phyloP scores from a whole-genome alignment of 2,888 invertebrate genomes.

The Habrosyne pyritoides region DNA sequence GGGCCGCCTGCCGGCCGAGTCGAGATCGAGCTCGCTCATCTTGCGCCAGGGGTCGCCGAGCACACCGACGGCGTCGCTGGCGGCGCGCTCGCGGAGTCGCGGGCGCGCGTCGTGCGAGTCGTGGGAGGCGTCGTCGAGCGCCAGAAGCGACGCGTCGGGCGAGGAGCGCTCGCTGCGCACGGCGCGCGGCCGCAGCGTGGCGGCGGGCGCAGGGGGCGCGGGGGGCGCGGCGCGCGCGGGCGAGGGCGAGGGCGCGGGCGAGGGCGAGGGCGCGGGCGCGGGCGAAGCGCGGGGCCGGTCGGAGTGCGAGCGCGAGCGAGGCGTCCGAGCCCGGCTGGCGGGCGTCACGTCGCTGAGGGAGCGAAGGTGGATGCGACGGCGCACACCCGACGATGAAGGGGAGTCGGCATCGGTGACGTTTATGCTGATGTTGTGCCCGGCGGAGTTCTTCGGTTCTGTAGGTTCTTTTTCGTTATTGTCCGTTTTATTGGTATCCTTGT shows the following conservation, averaged over 20 bases:
- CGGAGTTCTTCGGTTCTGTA: constrained; percentile 18
- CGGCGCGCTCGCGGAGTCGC: constrained; percentile 31
- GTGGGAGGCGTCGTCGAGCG: constrained; percentile 38
- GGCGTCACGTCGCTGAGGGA: constrained; percentile 77
- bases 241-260: constrained; percentile 34
- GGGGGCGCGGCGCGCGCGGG: constrained; percentile 34
- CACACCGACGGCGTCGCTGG: constrained; percentile 34
- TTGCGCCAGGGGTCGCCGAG: constrained; percentile 64
- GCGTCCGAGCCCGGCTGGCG: constrained; percentile 59
- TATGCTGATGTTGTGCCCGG: constrained; percentile 68
- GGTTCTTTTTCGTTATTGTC: constrained; percentile 43
- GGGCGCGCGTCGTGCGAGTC: constrained; percentile 48
- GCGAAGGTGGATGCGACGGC: constrained; percentile 74
- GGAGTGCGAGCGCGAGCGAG: constrained; percentile 71
- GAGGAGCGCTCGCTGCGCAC: constrained; percentile 58
- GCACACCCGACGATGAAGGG: constrained; percentile 52
- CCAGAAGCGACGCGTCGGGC: constrained; percentile 55
- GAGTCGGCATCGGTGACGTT: constrained; percentile 76
- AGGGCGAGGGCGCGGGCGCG: constrained; percentile 43
- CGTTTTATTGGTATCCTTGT: constrained; percentile 45
- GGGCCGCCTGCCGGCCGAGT: constrained; percentile 33
- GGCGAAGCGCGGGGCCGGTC: constrained; percentile 65
- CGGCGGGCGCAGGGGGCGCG: constrained; percentile 46
- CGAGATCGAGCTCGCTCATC: constrained; percentile 61
- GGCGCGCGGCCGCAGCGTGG: constrained; percentile 38